Evolutionary conservation across 2,888 invertebrate genomes (phyloP).

Genomic region (Steinernema hermaphroditum): DNA sequence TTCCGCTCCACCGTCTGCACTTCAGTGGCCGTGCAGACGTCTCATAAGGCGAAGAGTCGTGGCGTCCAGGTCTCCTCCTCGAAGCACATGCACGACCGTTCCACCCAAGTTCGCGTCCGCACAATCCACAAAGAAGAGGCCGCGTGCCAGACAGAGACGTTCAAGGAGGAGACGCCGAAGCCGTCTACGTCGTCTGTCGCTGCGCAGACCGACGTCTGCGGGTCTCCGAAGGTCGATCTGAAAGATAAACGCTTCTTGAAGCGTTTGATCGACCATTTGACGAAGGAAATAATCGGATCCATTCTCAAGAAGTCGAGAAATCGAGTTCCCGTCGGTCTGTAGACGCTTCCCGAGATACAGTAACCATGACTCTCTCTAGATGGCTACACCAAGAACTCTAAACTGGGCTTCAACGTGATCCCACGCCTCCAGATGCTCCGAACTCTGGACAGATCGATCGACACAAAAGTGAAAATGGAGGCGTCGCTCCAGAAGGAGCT

Average conservation of each 20-base stretch:
- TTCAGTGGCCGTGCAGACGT: neutral
- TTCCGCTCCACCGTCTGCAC: conserved; percentile 14
- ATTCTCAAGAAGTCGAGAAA: neutral
- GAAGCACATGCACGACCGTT: neutral
- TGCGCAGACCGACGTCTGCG: neutral
- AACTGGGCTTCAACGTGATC: conserved; percentile 3
- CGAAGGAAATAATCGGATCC: neutral
- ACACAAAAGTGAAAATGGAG: conserved; percentile 5
- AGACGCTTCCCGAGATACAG: neutral
- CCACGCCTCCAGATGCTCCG: conserved; percentile 15
- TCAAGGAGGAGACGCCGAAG: neutral
- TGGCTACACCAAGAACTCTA: neutral
- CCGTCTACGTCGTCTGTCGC: neutral
- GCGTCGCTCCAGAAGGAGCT: conserved; percentile 5
- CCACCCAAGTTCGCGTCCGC: neutral
- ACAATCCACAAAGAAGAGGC: neutral
- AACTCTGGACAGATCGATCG: neutral
- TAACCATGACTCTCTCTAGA: neutral
- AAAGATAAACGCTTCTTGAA: neutral
- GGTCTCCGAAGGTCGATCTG: neutral
- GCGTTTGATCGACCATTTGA: conserved; percentile 6
- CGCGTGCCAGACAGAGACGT: neutral
- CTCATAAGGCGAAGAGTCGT: neutral
- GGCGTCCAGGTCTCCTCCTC: neutral
- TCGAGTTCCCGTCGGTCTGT: neutral